These are phyloP conservation scores for Chrysolina haemoptera DNA, from an alignment of 2,888 invertebrate species.

Conservation along the genomic window DNA sequence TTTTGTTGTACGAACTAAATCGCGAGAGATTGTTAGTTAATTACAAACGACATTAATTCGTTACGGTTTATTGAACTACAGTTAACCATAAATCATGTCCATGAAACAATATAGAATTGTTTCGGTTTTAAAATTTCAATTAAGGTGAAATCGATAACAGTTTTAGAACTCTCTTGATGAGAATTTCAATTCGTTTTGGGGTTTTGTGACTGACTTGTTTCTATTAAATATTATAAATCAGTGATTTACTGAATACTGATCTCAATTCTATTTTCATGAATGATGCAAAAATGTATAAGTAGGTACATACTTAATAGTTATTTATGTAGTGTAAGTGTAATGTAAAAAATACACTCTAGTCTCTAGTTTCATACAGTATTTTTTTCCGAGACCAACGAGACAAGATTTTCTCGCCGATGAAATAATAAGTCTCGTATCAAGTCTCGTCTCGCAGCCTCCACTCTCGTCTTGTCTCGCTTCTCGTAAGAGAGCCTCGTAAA, in stretches of 20 bases:
- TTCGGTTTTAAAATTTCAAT: conserved; percentile 35
- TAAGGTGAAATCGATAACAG: conserved; percentile 40
- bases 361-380: no score
- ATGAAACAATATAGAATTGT: conserved; percentile 23
- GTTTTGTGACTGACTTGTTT: neutral
- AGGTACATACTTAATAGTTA: no score
- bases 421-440: no score
- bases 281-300: no score
- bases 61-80: conserved; percentile 11
- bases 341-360: no score
- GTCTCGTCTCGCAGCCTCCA: no score
- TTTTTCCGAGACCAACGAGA: no score
- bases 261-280: neutral
- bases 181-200: neutral
- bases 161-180: neutral
- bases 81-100: conserved; percentile 17
- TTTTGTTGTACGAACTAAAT: neutral
- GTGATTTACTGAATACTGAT: neutral
- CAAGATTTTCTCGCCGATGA: no score
- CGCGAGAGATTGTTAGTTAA: conserved; percentile 4
- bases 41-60: conserved; percentile 8
- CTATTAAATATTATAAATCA: neutral
- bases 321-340: no score
- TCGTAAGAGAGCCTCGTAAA: no score
- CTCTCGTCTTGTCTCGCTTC: no score